phyloP scores from a whole-genome alignment of 2,797 vertebrate genomes.

The Anolis apletophallus region DNA sequence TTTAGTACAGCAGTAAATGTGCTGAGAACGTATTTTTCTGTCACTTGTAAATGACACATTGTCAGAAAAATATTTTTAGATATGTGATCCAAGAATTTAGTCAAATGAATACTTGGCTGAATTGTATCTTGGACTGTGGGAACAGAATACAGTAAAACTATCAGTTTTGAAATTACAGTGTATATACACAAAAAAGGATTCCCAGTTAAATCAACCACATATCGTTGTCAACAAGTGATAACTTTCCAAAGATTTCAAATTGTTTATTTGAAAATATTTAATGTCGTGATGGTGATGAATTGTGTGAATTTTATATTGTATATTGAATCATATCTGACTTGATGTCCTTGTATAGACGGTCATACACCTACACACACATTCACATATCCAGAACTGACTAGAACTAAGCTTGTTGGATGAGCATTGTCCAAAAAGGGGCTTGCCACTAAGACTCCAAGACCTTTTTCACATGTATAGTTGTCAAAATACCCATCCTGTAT shows the following conservation, averaged over 20 bases:
- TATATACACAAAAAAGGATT: background rate
- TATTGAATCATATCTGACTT: background rate
- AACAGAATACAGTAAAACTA: constrained; percentile 23
- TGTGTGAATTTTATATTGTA: background rate
- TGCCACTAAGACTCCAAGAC: too few species aligned
- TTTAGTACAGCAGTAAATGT: constrained; percentile 8
- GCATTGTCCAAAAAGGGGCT: too few species aligned
- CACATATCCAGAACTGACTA: too few species aligned
- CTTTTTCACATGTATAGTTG: too few species aligned
- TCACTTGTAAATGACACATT: constrained; percentile 32
- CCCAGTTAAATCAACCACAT: constrained; percentile 8
- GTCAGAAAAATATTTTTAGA: constrained; percentile 36
- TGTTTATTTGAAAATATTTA: constrained; percentile 10
- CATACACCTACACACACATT: too few species aligned
- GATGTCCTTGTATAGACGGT: too few species aligned
- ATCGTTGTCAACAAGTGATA: constrained; percentile 17
- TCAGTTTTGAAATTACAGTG: background rate
- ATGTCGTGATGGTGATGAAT: background rate
- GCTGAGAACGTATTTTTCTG: constrained; percentile 28
- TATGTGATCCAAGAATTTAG: constrained; percentile 36
- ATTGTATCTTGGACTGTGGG: constrained; percentile 1
- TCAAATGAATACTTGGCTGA: constrained; percentile 25
- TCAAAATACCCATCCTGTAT: too few species aligned
- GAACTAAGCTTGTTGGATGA: too few species aligned
- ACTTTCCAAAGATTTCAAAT: constrained; percentile 4